Conservation (phyloP, 2,113 vertebrate genomes). For the Siphamia tubifer region DNA sequence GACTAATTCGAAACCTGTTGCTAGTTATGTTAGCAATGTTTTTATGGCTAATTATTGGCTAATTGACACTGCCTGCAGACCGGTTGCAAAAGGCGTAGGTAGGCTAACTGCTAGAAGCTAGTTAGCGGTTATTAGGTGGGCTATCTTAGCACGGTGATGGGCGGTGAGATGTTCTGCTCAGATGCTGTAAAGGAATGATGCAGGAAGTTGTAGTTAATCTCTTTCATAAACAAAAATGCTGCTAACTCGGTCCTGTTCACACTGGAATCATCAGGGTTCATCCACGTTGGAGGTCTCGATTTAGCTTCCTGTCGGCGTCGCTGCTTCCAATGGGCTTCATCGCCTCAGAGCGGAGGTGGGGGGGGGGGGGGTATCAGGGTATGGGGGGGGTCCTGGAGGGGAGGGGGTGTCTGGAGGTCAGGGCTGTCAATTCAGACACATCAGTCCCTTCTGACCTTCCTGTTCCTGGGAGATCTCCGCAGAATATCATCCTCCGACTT, state of each 20-base stretch:
- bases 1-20: too few species aligned
- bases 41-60: not conserved
- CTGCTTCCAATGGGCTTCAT: slow-evolving; percentile 49
- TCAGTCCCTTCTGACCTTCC: slow-evolving; percentile 93
- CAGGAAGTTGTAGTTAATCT: slow-evolving; percentile 53
- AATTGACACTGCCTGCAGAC: too few species aligned
- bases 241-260: slow-evolving; percentile 52
- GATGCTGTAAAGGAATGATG: slow-evolving; percentile 65
- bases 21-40: too few species aligned
- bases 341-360: slow-evolving; percentile 29
- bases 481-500: slow-evolving; percentile 90
- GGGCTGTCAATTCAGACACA: slow-evolving; percentile 30
- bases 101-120: not conserved
- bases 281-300: slow-evolving; percentile 24
- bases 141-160: not conserved
- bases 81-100: too few species aligned
- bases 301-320: slow-evolving; percentile 37
- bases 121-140: not conserved
- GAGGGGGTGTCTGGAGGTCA: slow-evolving; percentile 6
- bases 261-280: slow-evolving; percentile 39
- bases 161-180: slow-evolving; percentile 28
- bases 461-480: slow-evolving; percentile 94
- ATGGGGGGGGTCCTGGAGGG: not conserved
- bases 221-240: slow-evolving; percentile 52
- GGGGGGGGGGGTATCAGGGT: not conserved